Evolutionary conservation across 2,113 vertebrate species (phyloP), one percentile per base, ranked within the genome.

Genomic region (Scalopus aquaticus): DNA sequence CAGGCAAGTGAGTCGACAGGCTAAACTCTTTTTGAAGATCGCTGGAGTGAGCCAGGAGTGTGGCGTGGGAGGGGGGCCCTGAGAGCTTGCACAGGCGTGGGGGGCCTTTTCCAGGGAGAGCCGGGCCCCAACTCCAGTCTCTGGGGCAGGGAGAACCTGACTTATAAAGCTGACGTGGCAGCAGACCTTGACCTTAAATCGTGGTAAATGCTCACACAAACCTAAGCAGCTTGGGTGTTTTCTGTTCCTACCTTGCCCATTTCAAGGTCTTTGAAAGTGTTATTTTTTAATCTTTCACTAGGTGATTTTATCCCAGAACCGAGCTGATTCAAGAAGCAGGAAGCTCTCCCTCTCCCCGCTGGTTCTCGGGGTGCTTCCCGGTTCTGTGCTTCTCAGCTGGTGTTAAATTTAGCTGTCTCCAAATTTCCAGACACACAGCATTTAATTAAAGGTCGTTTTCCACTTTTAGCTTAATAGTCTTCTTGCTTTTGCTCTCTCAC

Each of bases 321-420:
- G 90, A 73, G 24, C 56, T 77, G 69, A 83, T 51, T 91, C 15
- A 74, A 73, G 62, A 93, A 82, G 12, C 28, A 30, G n/a, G 2
- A 67, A 82, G 5, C 46, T n/a, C n/a, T n/a, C n/a, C n/a, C n/a
- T n/a, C n/a, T n/a, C n/a, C n/a, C n/a, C n/a, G n/a, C n/a, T n/a
- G n/a, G n/a, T n/a, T n/a, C n/a, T n/a, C n/a, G n/a, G n/a, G n/a
- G n/a, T n/a, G n/a, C n/a, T n/a, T n/a, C n/a, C n/a, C n/a, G n/a
- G n/a, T n/a, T n/a, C n/a, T n/a, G 78, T 51, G 16, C 15, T 73
- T 73, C 83, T 56, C 2, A 67, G 80, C 42, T 88, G 24, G 46
- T 85, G 32, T 94, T 89, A 67, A 90, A 87, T 85, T 90, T 95
- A 87, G 37, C 46, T 44, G 44, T 72, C 67, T 49, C 46, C 72